Conservation (phyloP, 2,888 invertebrate species). For the Orchesellides sinensis region DNA sequence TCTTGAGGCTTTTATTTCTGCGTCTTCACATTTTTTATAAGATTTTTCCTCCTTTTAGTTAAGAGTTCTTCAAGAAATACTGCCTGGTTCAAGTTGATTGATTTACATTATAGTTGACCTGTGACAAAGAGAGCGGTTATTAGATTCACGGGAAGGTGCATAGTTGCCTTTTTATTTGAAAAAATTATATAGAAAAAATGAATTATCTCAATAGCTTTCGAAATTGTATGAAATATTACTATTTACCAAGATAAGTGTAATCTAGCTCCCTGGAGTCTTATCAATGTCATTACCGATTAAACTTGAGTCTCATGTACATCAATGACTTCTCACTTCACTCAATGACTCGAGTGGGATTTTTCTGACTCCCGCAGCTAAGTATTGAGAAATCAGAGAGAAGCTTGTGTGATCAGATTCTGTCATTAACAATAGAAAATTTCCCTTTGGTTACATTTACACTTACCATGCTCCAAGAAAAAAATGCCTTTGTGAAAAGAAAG, state of each 20-base stretch:
- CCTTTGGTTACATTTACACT: too few species aligned
- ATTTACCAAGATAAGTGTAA: background rate
- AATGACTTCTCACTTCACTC: too few species aligned
- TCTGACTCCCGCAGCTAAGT: too few species aligned
- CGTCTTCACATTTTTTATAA: background rate
- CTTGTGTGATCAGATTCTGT: constrained; percentile 17
- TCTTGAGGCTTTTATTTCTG: too few species aligned
- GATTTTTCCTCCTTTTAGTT: background rate
- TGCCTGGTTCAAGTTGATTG: background rate
- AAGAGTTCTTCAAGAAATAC: background rate
- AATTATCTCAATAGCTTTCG: background rate
- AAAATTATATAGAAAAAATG: background rate
- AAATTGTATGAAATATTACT: background rate
- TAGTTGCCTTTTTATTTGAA: too few species aligned
- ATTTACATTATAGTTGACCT: constrained; percentile 1
- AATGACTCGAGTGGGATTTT: too few species aligned
- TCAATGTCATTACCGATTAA: background rate
- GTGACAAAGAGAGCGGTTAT: background rate
- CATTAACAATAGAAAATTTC: constrained; percentile 13
- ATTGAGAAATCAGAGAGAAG: too few species aligned
- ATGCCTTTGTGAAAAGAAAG: background rate
- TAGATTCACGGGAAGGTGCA: background rate
- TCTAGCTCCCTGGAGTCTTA: background rate
- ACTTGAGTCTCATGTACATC: too few species aligned
- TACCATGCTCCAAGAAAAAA: too few species aligned